A percentile compares a stretch with the other conserved stretches of the same genome.
Evolutionary conservation across 2,797 vertebrate genomes (phyloP).

Genomic region (Enteromius unitaeniatus): DNA sequence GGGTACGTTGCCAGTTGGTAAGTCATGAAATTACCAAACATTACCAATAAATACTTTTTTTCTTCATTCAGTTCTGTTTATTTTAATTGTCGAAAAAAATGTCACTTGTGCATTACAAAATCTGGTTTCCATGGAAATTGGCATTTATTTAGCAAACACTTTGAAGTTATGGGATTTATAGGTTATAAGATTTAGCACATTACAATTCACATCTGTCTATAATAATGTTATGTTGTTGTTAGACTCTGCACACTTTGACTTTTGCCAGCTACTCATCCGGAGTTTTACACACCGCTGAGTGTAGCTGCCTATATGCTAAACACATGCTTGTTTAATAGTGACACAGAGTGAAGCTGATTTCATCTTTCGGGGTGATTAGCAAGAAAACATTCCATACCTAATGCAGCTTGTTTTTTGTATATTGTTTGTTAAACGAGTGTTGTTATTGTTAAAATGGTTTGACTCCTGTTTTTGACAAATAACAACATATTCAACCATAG

Average conservation of each 20-base stretch:
- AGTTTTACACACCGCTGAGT: slow-evolving; percentile 13
- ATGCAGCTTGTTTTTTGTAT: not conserved
- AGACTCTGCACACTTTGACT: not conserved
- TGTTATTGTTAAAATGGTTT: not conserved
- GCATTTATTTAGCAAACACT: not conserved
- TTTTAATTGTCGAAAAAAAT: not conserved
- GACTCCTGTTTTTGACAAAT: not conserved
- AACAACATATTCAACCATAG: not conserved
- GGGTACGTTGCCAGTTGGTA: too few species aligned
- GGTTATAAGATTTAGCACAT: not conserved
- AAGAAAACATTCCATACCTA: not conserved
- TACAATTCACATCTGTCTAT: slow-evolving; percentile 22
- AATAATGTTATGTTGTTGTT: slow-evolving; percentile 3
- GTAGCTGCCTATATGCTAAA: slow-evolving; percentile 26
- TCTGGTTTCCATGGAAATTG: not conserved
- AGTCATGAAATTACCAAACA: too few species aligned
- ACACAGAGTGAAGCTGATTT: not conserved
- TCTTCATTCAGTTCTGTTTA: not conserved
- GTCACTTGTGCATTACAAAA: not conserved
- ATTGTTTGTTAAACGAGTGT: not conserved
- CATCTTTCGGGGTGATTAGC: slow-evolving; percentile 6
- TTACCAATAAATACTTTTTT: not conserved
- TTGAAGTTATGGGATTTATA: not conserved
- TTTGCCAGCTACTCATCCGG: slow-evolving; percentile 9
- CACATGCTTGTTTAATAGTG: slow-evolving; percentile 30